Base-by-base conservation (phyloP, 2,888 invertebrate genomes). In the Seladonia tumulorum region DNA sequence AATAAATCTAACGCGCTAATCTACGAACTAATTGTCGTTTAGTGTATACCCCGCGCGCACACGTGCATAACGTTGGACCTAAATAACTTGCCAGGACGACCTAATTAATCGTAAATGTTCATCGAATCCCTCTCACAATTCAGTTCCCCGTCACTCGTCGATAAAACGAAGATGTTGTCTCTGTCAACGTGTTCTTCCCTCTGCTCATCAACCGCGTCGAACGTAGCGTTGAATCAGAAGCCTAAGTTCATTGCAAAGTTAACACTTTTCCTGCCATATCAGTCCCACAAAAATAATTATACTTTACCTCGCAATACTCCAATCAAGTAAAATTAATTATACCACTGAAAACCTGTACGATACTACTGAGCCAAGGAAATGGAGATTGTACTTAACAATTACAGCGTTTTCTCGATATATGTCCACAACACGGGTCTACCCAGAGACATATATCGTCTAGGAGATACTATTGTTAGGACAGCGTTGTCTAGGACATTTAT, bases 81-180 rank as follows among this genome's bases (percentile, higher is more conserved):
- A 91, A 90, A 16, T 68, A 77, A 86, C 85, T 80, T 84, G 88
- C 85, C 82, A 81, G 79, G 83, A 87, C 90, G 92, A 92, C 91
- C 91, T 92, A 92, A 91, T 85, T 90, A 90, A 86, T 81, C 76
- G 82, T 89, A 90, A 89, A 73, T 80, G 74, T 88, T 87, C 88
- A 90, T 90, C 90, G 85, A 91, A 82, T 87, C 89, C 75, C 72
- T 86, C 81, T 66, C 76, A 60, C 76, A 82, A 82, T 88, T 79
- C 77, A 79, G 83, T 81, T 78, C 70, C 66, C 80, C 81, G 88
- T 85, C 82, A 76, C 82, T 78, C 85, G 83, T 73, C 53, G 75
- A 71, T 73, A 73, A 76, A 25, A 81, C 82, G 79, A 82, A 63
- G 42, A 82, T n/a, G 70, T 42, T 79, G 72, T 72, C 84, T 82